These are phyloP conservation scores for Conomelus anceps DNA, from an alignment of 2,888 invertebrate species.

Conservation along the genomic window DNA sequence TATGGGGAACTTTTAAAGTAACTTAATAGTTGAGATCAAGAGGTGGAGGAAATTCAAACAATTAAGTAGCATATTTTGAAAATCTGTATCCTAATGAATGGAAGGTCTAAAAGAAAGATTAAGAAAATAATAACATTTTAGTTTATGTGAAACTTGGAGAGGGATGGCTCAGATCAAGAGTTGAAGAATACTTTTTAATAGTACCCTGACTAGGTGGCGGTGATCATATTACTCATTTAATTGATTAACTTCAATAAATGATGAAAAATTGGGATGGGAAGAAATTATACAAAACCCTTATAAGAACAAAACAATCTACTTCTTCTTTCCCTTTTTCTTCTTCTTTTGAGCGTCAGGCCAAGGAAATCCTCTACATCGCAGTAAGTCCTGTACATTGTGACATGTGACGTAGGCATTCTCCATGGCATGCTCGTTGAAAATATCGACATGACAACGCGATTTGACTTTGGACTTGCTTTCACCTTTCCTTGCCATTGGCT, in stretches of 20 bases:
- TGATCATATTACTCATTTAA: too few relatives aligned
- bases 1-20: too few relatives aligned
- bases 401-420: slow-evolving; percentile 90
- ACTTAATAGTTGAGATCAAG: too few relatives aligned
- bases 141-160: too few relatives aligned
- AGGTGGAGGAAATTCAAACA: too few relatives aligned
- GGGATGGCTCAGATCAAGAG: too few relatives aligned
- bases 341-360: slow-evolving; percentile 84
- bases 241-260: background rate
- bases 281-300: background rate
- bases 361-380: slow-evolving; percentile 79
- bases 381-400: slow-evolving; percentile 83
- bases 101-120: too few relatives aligned
- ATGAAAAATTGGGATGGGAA: background rate
- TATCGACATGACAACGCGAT: slow-evolving; percentile 71
- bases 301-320: slow-evolving; percentile 38
- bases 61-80: too few relatives aligned
- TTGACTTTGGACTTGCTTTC: slow-evolving; percentile 42
- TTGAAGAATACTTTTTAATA: too few relatives aligned
- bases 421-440: slow-evolving; percentile 85
- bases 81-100: too few relatives aligned
- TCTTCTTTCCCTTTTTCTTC: slow-evolving; percentile 69
- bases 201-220: too few relatives aligned
- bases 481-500: slow-evolving; percentile 44
- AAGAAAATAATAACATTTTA: too few relatives aligned